phyloP scores from a whole-genome alignment of 2,113 vertebrate genomes.

The Toxotes chatareus region DNA sequence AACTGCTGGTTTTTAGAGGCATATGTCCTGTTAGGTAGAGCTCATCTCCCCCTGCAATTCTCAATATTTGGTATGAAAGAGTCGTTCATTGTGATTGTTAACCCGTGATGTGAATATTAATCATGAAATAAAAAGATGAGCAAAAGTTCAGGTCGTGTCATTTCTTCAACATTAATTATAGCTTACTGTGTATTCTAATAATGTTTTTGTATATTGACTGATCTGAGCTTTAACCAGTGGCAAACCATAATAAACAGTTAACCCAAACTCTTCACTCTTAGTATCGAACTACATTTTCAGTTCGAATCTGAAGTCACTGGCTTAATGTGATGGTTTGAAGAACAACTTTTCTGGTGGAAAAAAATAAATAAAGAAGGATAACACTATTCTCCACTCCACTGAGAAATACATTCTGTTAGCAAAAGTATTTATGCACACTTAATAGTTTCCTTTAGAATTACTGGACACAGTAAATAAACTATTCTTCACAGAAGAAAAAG shows the following conservation, averaged over 20 bases:
- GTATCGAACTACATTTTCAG: not conserved
- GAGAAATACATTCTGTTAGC: no score
- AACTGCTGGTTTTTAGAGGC: conserved; percentile 75
- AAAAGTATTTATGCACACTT: no score
- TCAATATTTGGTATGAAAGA: conserved; percentile 86
- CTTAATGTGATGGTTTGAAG: no score
- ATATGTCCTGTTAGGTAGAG: conserved; percentile 77
- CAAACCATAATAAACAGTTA: not conserved
- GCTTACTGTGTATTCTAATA: not conserved
- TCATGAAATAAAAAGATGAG: conserved; percentile 84
- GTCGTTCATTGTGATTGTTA: conserved; percentile 86
- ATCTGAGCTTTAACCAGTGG: not conserved
- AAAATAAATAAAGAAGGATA: no score
- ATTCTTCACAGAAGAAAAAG: no score
- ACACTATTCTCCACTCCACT: no score
- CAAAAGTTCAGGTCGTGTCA: conserved; percentile 51
- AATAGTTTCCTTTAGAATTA: no score
- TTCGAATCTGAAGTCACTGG: no score
- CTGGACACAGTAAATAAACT: no score
- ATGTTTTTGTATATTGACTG: not conserved
- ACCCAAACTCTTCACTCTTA: not conserved
- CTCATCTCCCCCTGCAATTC: conserved; percentile 72
- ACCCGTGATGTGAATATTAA: conserved; percentile 87
- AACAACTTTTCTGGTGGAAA: no score
- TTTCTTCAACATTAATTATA: conserved; percentile 13